Evolutionary conservation across 1,140 invertebrate species (phyloP), one percentile per base, ranked within the genome.

Genomic region (Doryteuthis pealeii): DNA sequence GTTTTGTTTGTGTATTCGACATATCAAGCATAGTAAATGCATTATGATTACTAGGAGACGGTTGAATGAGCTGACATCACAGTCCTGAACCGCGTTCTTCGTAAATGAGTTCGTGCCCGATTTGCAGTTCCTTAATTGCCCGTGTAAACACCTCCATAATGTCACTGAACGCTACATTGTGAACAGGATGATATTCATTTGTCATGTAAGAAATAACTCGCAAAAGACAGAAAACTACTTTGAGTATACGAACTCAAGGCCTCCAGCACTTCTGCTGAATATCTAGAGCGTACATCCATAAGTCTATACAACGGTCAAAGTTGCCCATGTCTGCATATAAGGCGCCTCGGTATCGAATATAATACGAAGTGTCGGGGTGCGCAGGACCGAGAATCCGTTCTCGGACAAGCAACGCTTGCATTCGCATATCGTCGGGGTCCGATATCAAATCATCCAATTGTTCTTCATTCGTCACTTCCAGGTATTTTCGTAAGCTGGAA

Each of bases 151-250:
- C 94, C 78, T 91, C 90, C 79, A 96, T 91, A 75, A 97, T 91
- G 88, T 96, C 95, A 76, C 91, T 88, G 80, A 94, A 93, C 49
- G 92, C 91, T 30, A 96, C 91, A 1, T 79, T 76, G 71, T 78
- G 76, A 3, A 93, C 91, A 15, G 94, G 94, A 54, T 93, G 90
- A 72, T 92, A 90, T 28, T 86, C 84, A 15, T 91, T 92, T 84
- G 96, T 92, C 94, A 98, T 97, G 85, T 95, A 97, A 72, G 93
- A 94, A 98, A 99, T 1, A 98, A 90, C 89, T 98, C 96, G 95
- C 95, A 87, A 98, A 98, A 78, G 94, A 96, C 82, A 96, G 92
- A 31, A 98, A 91, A 74, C 93, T 95, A 83, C 93, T 95, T 87
- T 97, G 95, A 18, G 96, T 98, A 92, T 97, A 95, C 5, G 95